Base-by-base conservation (phyloP, 2,797 vertebrate genomes). In the Alosa sapidissima region DNA sequence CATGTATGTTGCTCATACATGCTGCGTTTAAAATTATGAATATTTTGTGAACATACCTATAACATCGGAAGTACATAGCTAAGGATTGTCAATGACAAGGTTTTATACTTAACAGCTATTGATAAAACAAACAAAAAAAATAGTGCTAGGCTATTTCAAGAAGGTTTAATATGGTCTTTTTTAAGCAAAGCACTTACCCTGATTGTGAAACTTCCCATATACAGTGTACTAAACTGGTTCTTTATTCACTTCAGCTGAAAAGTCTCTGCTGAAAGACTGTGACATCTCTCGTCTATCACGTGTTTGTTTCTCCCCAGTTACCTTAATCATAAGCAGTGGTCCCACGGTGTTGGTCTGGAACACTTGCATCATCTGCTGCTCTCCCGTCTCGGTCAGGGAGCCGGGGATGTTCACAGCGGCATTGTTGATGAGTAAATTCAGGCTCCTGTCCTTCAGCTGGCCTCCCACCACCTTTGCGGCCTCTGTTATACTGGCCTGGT, bases 361-460 rank as follows among this genome's bases (percentile, higher is more conserved):
- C 28, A 88, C 88, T 0, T 93, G 86, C 86, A 93, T 88, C 91
- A 95, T 93, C 81, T 93, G 84, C 14, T 84, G 83, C 10, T 89
- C 89, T 6, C 83, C 72, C 0, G 91, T 93, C 21, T 81, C 55
- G 0, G 83, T 82, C 5, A 95, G 1, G 0, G 52, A 41, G 6
- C 47, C 90, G 0, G 89, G 88, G 13, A 81, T 84, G 83, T 90
- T 91, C 13, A 94, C 88, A 0, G 86, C 94, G 9, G 94, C 94
- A 1, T 95, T 95, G 88, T 95, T 95, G 84, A 95, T 91, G 82
- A 95, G 90, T 9, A 96, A 85, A 84, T 95, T 94, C 83, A 95
- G 83, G 10, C 92, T 91, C 5, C 9, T 82, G 0, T 84, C 78
- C 0, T 88, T 86, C 0, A 94, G 84, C 33, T 83, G 65, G 45